Percentiles rank a stretch among this genome's conserved stretches.
Conservation (phyloP, 2,888 invertebrate genomes). For the Trichopria drosophilae region DNA sequence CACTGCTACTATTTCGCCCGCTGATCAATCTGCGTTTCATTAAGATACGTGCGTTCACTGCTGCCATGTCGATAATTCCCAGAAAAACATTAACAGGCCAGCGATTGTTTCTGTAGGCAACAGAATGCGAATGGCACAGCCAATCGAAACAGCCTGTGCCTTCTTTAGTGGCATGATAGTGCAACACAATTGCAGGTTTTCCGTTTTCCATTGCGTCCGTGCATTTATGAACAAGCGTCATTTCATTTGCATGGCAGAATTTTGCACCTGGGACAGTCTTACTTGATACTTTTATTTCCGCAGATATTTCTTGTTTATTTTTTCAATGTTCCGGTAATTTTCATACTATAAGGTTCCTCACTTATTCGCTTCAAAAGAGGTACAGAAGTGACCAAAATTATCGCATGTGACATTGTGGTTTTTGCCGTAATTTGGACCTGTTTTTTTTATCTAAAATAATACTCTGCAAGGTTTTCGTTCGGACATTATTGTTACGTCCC, state of each 20-base stretch:
- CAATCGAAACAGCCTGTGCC: constrained; percentile 37
- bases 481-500: too few relatives aligned
- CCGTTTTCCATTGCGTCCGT: constrained; percentile 1
- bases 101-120: constrained; percentile 18
- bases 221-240: not conserved
- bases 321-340: not conserved
- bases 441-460: constrained; percentile 10
- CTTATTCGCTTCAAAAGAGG: not conserved
- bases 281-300: not conserved
- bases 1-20: too few relatives aligned
- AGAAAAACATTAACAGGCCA: constrained; percentile 37
- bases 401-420: constrained; percentile 1
- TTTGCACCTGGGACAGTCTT: not conserved
- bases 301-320: not conserved
- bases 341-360: not conserved
- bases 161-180: constrained; percentile 36
- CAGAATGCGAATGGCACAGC: constrained; percentile 31
- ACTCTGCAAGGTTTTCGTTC: constrained; percentile 11
- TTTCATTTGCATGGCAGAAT: not conserved
- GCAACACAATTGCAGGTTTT: constrained; percentile 31
- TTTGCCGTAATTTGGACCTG: constrained; percentile 15
- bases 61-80: too few relatives aligned
- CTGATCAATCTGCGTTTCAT: too few relatives aligned
- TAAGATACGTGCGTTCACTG: too few relatives aligned
- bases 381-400: too few relatives aligned